Conservation (phyloP, 2,797 vertebrate species). For the Morus bassanus region DNA sequence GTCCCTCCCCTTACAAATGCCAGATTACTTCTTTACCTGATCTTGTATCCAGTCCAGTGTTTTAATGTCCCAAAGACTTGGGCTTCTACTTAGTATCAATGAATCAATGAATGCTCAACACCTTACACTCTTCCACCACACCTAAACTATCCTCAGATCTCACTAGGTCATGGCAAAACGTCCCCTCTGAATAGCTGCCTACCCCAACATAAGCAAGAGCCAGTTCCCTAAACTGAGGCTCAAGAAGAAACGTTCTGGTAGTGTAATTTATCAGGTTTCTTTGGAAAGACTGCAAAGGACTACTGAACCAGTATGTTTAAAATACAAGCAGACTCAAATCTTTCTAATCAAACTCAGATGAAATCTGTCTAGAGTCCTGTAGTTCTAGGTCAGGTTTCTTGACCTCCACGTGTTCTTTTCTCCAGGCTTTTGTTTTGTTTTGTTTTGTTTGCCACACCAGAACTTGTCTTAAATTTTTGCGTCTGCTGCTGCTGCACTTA, state of each 20-base stretch:
- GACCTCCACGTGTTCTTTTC: not conserved
- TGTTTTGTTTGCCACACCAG: not conserved
- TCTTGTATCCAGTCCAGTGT: not conserved
- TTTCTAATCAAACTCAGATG: not conserved
- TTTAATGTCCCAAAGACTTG: not conserved
- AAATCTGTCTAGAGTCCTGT: not conserved
- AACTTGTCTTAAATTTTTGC: not conserved
- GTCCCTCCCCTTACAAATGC: not conserved
- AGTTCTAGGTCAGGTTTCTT: not conserved
- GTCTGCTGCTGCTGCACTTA: not conserved
- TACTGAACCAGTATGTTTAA: not conserved
- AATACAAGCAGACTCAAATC: not conserved
- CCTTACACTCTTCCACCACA: not conserved
- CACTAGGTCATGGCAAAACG: not conserved
- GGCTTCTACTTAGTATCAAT: not conserved
- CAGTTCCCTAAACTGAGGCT: not conserved
- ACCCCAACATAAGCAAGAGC: not conserved
- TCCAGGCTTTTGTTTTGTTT: not conserved
- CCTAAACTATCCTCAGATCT: not conserved
- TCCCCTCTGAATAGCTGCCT: not conserved
- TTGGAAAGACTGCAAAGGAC: not conserved
- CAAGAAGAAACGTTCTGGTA: not conserved
- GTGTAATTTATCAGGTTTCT: not conserved
- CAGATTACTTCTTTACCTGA: not conserved
- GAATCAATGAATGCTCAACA: not conserved